Percentiles rank a stretch among this genome's conserved stretches.
Conservation (phyloP, 1,140 invertebrate genomes). For the Euglossa dilemma region DNA sequence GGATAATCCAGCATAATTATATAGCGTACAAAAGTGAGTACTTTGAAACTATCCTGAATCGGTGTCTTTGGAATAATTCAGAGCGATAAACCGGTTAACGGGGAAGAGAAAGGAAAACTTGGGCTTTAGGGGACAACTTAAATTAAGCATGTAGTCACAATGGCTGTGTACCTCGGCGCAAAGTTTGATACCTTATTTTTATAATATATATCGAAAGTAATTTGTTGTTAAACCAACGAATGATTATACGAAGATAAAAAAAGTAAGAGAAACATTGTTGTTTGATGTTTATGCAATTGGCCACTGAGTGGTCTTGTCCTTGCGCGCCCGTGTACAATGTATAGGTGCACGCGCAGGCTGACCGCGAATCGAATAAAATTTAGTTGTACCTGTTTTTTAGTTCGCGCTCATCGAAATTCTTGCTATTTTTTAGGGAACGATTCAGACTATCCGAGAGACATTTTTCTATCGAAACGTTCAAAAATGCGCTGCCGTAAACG, state of each 20-base stretch:
- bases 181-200: slow-evolving; percentile 83
- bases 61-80: slow-evolving; percentile 26
- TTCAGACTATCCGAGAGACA: slow-evolving; percentile 31
- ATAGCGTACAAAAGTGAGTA: slow-evolving; percentile 52
- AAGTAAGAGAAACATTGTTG: slow-evolving; percentile 73
- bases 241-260: slow-evolving; percentile 66
- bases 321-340: slow-evolving; percentile 62
- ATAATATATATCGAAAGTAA: slow-evolving; percentile 78
- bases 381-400: slow-evolving; percentile 65
- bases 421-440: slow-evolving; percentile 36
- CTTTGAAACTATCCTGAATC: slow-evolving; percentile 33
- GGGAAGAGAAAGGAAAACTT: slow-evolving; percentile 40
- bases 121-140: slow-evolving; percentile 63
- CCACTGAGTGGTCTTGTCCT: slow-evolving; percentile 77
- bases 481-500: slow-evolving; percentile 28
- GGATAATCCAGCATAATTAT: slow-evolving; percentile 44
- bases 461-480: slow-evolving; percentile 27
- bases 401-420: slow-evolving; percentile 68
- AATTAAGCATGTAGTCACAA: slow-evolving; percentile 79
- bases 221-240: slow-evolving; percentile 79
- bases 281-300: slow-evolving; percentile 81
- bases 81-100: slow-evolving; percentile 17
- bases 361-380: slow-evolving; percentile 44
- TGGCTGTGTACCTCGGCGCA: slow-evolving; percentile 82
- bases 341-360: slow-evolving; percentile 67